A percentile compares a stretch with the other conserved stretches of the same genome.
Conservation (phyloP, 2,888 invertebrate species). For the Eupithecia abbreviata region DNA sequence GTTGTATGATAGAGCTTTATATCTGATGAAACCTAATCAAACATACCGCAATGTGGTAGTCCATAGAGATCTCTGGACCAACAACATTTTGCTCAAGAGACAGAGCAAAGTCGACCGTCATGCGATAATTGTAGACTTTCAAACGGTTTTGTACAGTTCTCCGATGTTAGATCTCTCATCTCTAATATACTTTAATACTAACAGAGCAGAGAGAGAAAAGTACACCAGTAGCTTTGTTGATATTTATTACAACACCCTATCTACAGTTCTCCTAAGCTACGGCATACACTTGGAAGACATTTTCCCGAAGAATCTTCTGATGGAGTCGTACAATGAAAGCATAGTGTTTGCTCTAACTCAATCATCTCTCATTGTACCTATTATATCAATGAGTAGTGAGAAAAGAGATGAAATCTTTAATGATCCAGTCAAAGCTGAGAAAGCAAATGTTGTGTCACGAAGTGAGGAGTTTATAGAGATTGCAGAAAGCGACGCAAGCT, state of each 20-base stretch:
- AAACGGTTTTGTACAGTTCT: slow-evolving; percentile 86
- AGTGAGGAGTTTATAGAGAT: slow-evolving; percentile 65
- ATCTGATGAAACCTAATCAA: slow-evolving; percentile 68
- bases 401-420: slow-evolving; percentile 60
- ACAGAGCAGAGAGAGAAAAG: slow-evolving; percentile 67
- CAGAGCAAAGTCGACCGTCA: slow-evolving; percentile 60
- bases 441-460: slow-evolving; percentile 60
- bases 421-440: slow-evolving; percentile 54
- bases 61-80: slow-evolving; percentile 86
- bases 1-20: slow-evolving; percentile 58
- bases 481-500: slow-evolving; percentile 59
- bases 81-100: slow-evolving; percentile 83
- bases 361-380: slow-evolving; percentile 69
- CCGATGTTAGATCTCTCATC: slow-evolving; percentile 86
- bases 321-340: slow-evolving; percentile 62
- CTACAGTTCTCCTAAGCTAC: slow-evolving; percentile 66
- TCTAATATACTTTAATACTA: slow-evolving; percentile 82
- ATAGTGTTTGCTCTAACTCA: slow-evolving; percentile 69
- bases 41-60: slow-evolving; percentile 79
- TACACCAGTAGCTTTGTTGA: slow-evolving; percentile 75
- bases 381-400: slow-evolving; percentile 57
- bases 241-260: slow-evolving; percentile 81
- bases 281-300: slow-evolving; percentile 55
- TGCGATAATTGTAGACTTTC: slow-evolving; percentile 87
- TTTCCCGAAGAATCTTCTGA: slow-evolving; percentile 52